Conservation (phyloP, 2,888 invertebrate genomes). For the Philonicus albiceps region DNA sequence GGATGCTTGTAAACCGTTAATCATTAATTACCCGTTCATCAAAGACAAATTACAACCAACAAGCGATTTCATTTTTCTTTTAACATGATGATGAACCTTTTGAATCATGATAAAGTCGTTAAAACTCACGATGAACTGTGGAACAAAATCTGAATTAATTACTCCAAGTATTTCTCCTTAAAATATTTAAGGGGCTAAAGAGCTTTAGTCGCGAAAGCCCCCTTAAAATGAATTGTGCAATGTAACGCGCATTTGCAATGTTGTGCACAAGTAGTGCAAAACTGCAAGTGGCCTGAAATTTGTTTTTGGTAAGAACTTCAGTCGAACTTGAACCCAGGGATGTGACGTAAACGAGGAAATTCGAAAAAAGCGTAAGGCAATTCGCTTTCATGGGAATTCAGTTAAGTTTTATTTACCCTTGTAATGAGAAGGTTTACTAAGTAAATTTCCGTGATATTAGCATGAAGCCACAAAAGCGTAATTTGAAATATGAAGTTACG, state of each 20-base stretch:
- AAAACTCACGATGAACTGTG: not conserved
- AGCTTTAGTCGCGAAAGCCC: not conserved
- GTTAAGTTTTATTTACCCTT: not conserved
- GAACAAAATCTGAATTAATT: not conserved
- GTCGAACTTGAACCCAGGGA: not conserved
- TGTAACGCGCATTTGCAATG: not conserved
- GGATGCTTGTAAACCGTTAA: too few species aligned
- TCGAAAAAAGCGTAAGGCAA: not conserved
- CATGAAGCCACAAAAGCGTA: too few species aligned
- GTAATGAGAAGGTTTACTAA: not conserved
- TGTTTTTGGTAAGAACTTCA: not conserved
- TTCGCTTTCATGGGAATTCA: not conserved
- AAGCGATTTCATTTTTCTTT: not conserved
- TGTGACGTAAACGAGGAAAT: not conserved
- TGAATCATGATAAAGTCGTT: not conserved
- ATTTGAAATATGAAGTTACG: too few species aligned
- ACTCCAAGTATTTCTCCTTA: not conserved
- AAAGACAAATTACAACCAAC: not conserved
- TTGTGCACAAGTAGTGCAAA: not conserved
- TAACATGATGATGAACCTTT: too few species aligned
- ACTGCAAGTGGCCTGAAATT: not conserved
- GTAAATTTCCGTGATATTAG: not conserved
- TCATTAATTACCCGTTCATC: too few species aligned
- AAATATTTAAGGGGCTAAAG: not conserved
- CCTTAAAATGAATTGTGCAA: not conserved